These are phyloP conservation scores for Vombatus ursinus DNA, from an alignment of 2,113 vertebrate genomes.

Conservation along the genomic window DNA sequence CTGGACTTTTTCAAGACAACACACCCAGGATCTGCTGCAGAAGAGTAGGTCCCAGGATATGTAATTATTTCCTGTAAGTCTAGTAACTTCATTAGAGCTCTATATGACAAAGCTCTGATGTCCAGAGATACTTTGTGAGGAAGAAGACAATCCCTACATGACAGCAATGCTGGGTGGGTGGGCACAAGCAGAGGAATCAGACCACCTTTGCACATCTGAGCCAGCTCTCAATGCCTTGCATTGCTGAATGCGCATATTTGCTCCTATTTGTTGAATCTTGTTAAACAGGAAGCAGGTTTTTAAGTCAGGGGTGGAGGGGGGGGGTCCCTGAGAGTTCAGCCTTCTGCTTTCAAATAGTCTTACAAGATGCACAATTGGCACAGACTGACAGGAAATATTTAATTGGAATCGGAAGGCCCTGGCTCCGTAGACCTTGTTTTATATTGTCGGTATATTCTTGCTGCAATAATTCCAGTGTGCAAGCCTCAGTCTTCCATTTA, in stretches of 20 bases:
- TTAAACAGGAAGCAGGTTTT: slow-evolving; percentile 90
- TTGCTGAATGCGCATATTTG: slow-evolving; percentile 82
- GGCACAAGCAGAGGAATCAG: slow-evolving; percentile 66
- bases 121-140: slow-evolving; percentile 29
- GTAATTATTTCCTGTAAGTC: slow-evolving; percentile 61
- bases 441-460: slow-evolving; percentile 75
- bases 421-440: slow-evolving; percentile 79
- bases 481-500: slow-evolving; percentile 77
- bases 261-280: slow-evolving; percentile 84
- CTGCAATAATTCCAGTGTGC: slow-evolving; percentile 69
- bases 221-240: slow-evolving; percentile 80
- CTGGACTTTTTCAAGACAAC: slow-evolving; percentile 27
- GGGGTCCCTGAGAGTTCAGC: slow-evolving; percentile 86
- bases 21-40: background rate
- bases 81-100: slow-evolving; percentile 55
- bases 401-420: slow-evolving; percentile 85
- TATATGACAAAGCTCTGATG: slow-evolving; percentile 19
- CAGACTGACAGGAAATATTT: slow-evolving; percentile 85
- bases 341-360: slow-evolving; percentile 83
- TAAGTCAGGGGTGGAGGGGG: slow-evolving; percentile 72
- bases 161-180: fast-evolving
- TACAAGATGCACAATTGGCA: slow-evolving; percentile 87
- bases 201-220: slow-evolving; percentile 73
- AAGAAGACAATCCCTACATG: slow-evolving; percentile 23
- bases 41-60: slow-evolving; percentile 44